phyloP scores from a whole-genome alignment of 2,797 vertebrate species.

The Chiloscyllium punctatum region DNA sequence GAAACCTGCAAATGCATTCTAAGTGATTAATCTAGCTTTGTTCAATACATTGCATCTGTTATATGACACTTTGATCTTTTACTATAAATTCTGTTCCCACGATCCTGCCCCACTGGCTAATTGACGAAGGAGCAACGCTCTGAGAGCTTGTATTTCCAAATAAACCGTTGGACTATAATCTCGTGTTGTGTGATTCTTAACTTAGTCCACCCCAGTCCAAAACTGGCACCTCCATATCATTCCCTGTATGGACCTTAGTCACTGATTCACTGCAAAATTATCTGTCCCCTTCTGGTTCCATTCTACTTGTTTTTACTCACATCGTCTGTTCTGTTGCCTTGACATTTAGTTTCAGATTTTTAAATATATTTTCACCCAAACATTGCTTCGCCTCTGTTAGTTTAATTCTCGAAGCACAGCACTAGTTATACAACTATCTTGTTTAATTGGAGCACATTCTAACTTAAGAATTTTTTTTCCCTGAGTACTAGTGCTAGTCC shows the following conservation, averaged over 20 bases:
- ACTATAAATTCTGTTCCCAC: too few species aligned
- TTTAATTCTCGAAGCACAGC: neutral
- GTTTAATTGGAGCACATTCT: neutral
- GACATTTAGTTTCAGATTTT: neutral
- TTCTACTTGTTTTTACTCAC: neutral
- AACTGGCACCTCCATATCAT: neutral
- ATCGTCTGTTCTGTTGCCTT: neutral
- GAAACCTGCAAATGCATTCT: too few species aligned
- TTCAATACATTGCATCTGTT: too few species aligned
- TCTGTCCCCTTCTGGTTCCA: neutral
- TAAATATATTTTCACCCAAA: neutral
- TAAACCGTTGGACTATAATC: too few species aligned
- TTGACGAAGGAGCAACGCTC: too few species aligned
- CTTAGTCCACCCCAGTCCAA: too few species aligned
- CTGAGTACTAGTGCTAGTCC: neutral
- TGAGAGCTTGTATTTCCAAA: too few species aligned
- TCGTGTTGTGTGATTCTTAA: too few species aligned
- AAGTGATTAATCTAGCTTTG: too few species aligned
- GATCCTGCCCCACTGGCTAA: too few species aligned
- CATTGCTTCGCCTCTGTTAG: neutral
- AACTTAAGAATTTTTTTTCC: neutral
- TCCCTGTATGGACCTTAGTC: neutral
- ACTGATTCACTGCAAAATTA: neutral
- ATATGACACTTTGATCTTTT: too few species aligned
- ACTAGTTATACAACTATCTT: too few species aligned